Conservation (phyloP, 2,797 vertebrate species). For the Chelmon rostratus region DNA sequence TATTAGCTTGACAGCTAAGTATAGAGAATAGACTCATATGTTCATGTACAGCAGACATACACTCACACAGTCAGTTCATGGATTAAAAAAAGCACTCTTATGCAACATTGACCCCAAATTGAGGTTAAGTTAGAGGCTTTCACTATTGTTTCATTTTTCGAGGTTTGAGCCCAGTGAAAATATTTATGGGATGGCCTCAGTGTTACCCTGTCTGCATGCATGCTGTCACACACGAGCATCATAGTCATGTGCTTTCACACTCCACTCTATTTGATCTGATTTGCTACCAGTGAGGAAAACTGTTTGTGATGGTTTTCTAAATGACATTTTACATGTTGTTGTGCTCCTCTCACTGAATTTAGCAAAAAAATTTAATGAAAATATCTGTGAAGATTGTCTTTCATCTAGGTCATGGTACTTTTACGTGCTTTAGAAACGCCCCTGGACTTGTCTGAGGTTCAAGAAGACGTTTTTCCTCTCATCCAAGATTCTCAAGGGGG, state of each 20-base stretch:
- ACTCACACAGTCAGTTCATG: background rate
- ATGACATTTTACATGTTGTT: no score
- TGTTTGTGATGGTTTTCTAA: background rate
- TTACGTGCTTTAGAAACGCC: background rate
- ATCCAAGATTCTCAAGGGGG: no score
- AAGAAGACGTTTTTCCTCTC: no score
- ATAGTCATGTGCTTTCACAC: slow-evolving; percentile 15
- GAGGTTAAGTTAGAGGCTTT: background rate
- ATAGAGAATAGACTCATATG: background rate
- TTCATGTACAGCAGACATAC: background rate
- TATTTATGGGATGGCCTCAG: background rate
- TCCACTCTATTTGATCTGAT: background rate
- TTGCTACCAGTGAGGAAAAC: background rate
- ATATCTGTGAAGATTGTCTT: no score
- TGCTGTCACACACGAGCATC: background rate
- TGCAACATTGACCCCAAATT: background rate
- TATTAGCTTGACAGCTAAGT: slow-evolving; percentile 28
- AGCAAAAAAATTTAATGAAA: no score
- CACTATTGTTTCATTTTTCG: background rate
- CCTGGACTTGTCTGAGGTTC: no score
- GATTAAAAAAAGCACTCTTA: background rate
- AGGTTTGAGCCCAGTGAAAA: background rate
- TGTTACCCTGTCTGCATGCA: background rate
- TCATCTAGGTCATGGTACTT: background rate
- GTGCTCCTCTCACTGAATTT: no score